Conservation (phyloP, 2,888 invertebrate genomes). For the Sarcophaga variegata region DNA sequence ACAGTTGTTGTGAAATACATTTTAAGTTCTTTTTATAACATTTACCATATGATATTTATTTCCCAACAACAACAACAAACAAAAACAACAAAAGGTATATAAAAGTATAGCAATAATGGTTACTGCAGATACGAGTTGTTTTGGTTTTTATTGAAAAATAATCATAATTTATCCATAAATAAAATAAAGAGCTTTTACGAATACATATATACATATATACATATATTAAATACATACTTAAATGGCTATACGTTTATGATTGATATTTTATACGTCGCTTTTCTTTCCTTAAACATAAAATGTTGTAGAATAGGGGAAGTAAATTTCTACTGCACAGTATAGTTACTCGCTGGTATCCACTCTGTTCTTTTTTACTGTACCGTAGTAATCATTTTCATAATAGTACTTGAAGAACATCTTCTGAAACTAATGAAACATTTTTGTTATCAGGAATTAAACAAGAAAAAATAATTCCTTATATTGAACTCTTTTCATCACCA, state of each 20-base stretch:
- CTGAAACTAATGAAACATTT: too few relatives aligned
- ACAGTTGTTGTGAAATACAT: background rate
- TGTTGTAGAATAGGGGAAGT: too few relatives aligned
- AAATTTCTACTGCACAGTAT: too few relatives aligned
- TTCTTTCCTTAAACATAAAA: too few relatives aligned
- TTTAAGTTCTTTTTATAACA: background rate
- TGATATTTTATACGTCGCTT: background rate
- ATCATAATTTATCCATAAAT: conserved; percentile 46
- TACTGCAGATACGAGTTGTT: conserved; percentile 44
- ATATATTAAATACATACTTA: background rate
- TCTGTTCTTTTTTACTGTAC: too few relatives aligned
- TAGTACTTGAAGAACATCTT: too few relatives aligned
- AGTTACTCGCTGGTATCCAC: too few relatives aligned
- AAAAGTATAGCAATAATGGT: conserved; percentile 31
- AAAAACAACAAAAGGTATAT: background rate
- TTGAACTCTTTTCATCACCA: too few relatives aligned
- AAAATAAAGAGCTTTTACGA: background rate
- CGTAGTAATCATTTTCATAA: too few relatives aligned
- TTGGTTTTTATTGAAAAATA: conserved; percentile 47
- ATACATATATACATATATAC: background rate
- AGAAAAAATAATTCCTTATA: too few relatives aligned
- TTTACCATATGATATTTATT: background rate
- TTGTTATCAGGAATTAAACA: too few relatives aligned
- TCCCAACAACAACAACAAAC: background rate
- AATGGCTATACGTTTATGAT: background rate